Conservation (phyloP, 2,113 vertebrate genomes). For the Pseudonaja textilis region DNA sequence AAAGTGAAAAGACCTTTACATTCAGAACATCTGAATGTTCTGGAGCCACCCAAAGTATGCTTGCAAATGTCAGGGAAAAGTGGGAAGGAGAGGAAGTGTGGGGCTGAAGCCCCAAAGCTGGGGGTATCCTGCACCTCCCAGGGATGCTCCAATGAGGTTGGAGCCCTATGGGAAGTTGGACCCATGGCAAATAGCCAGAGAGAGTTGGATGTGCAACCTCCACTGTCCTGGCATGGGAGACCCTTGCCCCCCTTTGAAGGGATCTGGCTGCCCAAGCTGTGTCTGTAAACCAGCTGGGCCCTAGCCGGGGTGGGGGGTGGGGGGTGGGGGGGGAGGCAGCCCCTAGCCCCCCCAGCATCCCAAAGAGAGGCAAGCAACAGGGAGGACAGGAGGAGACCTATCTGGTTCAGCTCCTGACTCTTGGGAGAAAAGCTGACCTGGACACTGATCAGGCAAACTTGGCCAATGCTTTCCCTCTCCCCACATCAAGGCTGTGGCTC, state of each 20-base stretch:
- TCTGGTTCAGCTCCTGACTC: background rate
- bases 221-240: background rate
- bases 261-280: background rate
- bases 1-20: background rate
- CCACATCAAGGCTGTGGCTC: background rate
- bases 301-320: rapidly evolving
- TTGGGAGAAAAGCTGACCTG: background rate
- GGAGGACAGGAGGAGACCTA: background rate
- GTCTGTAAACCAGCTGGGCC: background rate
- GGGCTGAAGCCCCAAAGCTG: background rate
- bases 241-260: background rate
- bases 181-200: background rate
- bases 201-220: background rate
- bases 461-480: background rate
- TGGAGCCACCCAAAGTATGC: background rate
- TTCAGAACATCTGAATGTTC: background rate
- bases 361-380: background rate
- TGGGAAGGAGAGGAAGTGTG: background rate
- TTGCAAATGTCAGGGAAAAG: background rate
- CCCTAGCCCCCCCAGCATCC: background rate
- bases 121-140: background rate
- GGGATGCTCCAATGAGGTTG: background rate
- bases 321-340: background rate
- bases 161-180: background rate
- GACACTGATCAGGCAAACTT: background rate